Base-by-base conservation (phyloP, 2,113 vertebrate species). In the Etia nguti region DNA sequence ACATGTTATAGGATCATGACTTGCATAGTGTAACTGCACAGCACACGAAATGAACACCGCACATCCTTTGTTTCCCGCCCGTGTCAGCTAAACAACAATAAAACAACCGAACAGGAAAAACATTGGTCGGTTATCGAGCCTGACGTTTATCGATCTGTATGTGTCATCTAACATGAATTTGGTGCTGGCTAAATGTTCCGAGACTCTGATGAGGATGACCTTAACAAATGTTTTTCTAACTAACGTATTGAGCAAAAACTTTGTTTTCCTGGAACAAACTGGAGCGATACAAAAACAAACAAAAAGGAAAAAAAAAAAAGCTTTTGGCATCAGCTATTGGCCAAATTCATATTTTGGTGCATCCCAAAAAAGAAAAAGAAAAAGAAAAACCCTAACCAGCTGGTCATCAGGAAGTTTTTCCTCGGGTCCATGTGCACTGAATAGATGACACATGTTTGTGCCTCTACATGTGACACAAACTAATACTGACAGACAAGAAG, bases 1-100 rank as follows among this genome's bases (percentile, higher is more conserved):
- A 86, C 85, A 82, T 79, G 22, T 83, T 73, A 68, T 68, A 86
- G 75, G 80, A 90, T 88, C 84, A 88, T 82, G 83, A 92, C 89
- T 95, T 95, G 95, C 95, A 94, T 95, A 96, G 95, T 89, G 92
- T 94, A 93, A 95, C 91, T 94, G 92, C 89, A 90, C 89, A 85
- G 56, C 87, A 89, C 82, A 89, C 62, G 26, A 86, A 86, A 75
- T 81, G 46, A 94, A 90, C 86, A 84, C 85, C 36, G 29, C 82
- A 80, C 81, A 26, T 80, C 41, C 22, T 60, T 81, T 57, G 8
- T 70, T 38, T 62, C 3, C 54, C 2, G 4, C 83, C 83, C 13
- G 48, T 34, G 55, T 55, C 70, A 60, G 84, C 84, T 48, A 10
- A 83, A 86, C 11, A 16, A 11, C 36, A 46, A 73, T 11, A 73